Evolutionary conservation across 2,113 vertebrate genomes (phyloP).

Genomic region (Irena cyanogastra): DNA sequence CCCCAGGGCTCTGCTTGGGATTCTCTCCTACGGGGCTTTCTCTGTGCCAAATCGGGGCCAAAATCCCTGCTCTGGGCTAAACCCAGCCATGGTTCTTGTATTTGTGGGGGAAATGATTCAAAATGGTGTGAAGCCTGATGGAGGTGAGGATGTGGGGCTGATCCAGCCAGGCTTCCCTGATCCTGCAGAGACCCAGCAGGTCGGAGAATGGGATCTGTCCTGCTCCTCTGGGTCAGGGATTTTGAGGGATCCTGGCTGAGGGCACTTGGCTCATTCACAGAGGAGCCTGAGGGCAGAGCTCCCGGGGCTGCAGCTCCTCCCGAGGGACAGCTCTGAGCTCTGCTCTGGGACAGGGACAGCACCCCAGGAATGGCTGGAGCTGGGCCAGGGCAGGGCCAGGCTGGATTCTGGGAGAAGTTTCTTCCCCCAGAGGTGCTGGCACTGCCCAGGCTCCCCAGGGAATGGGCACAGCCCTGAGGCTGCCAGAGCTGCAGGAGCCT

Average conservation of each 20-base stretch:
- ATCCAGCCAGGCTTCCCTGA: background rate
- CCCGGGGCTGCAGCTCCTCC: background rate
- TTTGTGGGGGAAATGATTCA: background rate
- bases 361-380: rapidly evolving
- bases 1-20: background rate
- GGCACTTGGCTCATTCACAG: background rate
- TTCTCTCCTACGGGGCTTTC: background rate
- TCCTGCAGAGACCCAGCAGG: background rate
- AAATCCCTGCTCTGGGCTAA: background rate
- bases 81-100: rapidly evolving
- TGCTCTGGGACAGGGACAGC: background rate
- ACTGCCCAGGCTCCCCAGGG: background rate
- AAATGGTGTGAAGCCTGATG: background rate
- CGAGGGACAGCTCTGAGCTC: background rate
- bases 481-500: background rate
- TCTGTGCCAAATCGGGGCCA: background rate
- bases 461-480: background rate
- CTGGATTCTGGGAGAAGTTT: background rate
- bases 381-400: background rate
- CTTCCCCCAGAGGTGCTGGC: background rate
- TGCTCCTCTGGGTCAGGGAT: background rate
- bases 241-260: background rate
- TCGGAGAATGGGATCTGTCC: rapidly evolving
- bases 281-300: background rate
- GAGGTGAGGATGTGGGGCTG: background rate